Evolutionary conservation across 2,888 invertebrate genomes (phyloP).

Genomic region (Perizoma flavofasciatum): DNA sequence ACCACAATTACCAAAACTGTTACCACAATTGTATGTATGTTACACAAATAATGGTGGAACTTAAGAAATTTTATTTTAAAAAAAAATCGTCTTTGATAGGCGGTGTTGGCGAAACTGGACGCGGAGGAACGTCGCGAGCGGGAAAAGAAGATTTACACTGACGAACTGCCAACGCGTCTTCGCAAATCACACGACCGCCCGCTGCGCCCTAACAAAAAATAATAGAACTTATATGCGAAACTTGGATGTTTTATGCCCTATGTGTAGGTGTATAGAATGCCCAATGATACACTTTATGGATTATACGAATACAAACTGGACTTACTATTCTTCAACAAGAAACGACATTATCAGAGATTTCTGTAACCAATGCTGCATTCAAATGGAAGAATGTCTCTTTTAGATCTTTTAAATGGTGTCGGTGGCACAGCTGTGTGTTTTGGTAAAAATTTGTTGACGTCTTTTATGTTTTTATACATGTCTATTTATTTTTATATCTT

Average conservation of each 20-base stretch:
- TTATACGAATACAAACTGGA: constrained; percentile 5
- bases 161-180: constrained; percentile 69
- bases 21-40: too few species aligned
- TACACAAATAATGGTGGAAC: too few species aligned
- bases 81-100: constrained; percentile 46
- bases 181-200: constrained; percentile 59
- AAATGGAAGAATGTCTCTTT: neutral
- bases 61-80: neutral
- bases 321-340: neutral
- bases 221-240: constrained; percentile 22
- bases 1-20: too few species aligned
- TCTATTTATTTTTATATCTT: constrained; percentile 51
- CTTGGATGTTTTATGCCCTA: constrained; percentile 9
- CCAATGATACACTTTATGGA: neutral
- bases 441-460: constrained; percentile 29
- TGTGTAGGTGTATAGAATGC: constrained; percentile 7
- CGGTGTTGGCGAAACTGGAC: constrained; percentile 54
- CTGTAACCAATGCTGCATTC: constrained; percentile 4
- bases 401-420: constrained; percentile 31
- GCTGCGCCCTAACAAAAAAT: constrained; percentile 51
- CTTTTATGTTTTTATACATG: constrained; percentile 32
- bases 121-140: constrained; percentile 59
- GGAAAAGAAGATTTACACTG: constrained; percentile 57
- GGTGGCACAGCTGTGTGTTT: constrained; percentile 33
- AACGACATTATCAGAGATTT: neutral